Conservation (phyloP, 2,888 invertebrate genomes). For the Eupithecia inturbata region DNA sequence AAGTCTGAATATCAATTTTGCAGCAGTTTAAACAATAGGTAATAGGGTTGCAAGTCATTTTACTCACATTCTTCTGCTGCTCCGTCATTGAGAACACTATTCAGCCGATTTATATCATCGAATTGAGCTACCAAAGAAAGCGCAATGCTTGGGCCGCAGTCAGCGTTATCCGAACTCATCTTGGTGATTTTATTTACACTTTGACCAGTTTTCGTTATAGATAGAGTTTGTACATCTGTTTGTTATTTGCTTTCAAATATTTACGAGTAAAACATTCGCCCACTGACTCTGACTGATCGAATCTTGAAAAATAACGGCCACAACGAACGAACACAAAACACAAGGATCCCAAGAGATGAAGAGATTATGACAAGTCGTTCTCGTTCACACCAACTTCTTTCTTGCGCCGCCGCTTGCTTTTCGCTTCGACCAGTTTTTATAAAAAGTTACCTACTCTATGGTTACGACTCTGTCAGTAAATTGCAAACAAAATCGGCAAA, state of each 20-base stretch:
- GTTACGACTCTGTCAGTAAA: too few relatives aligned
- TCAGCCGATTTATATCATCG: conserved; percentile 88
- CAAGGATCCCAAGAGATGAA: too few relatives aligned
- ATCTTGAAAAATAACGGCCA: conserved; percentile 56
- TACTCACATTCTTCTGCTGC: conserved; percentile 88
- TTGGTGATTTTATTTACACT: conserved; percentile 44
- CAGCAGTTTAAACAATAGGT: neutral
- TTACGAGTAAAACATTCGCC: conserved; percentile 1
- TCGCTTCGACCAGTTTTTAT: too few relatives aligned
- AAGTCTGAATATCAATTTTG: neutral
- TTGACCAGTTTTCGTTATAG: conserved; percentile 24
- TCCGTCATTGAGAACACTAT: conserved; percentile 86
- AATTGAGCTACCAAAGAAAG: conserved; percentile 88
- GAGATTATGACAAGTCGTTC: neutral
- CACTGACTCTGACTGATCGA: conserved; percentile 12
- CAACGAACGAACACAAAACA: neutral
- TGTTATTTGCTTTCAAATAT: neutral
- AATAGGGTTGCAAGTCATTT: neutral
- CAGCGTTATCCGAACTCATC: conserved; percentile 77
- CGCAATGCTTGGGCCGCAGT: conserved; percentile 66
- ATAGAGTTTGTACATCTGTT: neutral
- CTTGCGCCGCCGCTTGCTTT: too few relatives aligned
- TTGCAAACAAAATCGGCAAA: neutral
- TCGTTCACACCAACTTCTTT: too few relatives aligned
- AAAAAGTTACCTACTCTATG: too few relatives aligned